phyloP scores from a whole-genome alignment of 2,113 vertebrate species.

The Eulacestoma nigropectus region DNA sequence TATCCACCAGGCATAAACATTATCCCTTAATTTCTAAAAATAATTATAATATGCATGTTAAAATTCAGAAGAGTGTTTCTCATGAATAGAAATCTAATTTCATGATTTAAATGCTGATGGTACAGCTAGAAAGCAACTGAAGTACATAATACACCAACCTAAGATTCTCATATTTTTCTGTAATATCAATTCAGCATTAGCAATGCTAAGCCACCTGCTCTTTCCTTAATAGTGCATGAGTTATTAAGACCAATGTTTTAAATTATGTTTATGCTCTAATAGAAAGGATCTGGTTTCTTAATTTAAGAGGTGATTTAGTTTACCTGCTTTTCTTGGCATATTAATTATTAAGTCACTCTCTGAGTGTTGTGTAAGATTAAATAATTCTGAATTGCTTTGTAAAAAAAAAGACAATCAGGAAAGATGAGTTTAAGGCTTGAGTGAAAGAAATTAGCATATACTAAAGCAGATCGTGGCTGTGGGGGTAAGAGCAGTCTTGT shows the following conservation, averaged over 20 bases:
- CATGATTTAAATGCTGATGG: slow-evolving; percentile 31
- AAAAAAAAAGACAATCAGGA: not conserved
- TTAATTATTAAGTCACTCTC: slow-evolving; percentile 49
- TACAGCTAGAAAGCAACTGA: slow-evolving; percentile 35
- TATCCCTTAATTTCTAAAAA: slow-evolving; percentile 44
- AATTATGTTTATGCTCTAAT: slow-evolving; percentile 53
- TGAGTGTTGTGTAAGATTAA: slow-evolving; percentile 36
- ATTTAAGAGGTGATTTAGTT: slow-evolving; percentile 54
- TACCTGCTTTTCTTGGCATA: slow-evolving; percentile 46
- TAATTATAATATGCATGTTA: slow-evolving; percentile 37
- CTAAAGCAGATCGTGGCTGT: not conserved
- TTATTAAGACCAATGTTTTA: slow-evolving; percentile 52
- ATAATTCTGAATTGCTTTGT: slow-evolving; percentile 10
- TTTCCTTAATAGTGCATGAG: slow-evolving; percentile 31
- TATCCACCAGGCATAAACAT: not conserved
- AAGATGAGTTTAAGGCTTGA: not conserved
- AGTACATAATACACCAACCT: slow-evolving; percentile 3
- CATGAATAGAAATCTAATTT: slow-evolving; percentile 56
- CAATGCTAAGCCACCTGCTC: slow-evolving; percentile 8
- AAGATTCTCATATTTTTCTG: slow-evolving; percentile 30
- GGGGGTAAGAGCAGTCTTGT: not conserved
- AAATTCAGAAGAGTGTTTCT: slow-evolving; percentile 25
- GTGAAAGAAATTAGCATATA: not conserved
- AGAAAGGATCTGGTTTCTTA: slow-evolving; percentile 51
- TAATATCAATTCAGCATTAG: slow-evolving; percentile 28